Conservation (phyloP, 2,888 invertebrate genomes). For the Onthophagus sagittarius region DNA sequence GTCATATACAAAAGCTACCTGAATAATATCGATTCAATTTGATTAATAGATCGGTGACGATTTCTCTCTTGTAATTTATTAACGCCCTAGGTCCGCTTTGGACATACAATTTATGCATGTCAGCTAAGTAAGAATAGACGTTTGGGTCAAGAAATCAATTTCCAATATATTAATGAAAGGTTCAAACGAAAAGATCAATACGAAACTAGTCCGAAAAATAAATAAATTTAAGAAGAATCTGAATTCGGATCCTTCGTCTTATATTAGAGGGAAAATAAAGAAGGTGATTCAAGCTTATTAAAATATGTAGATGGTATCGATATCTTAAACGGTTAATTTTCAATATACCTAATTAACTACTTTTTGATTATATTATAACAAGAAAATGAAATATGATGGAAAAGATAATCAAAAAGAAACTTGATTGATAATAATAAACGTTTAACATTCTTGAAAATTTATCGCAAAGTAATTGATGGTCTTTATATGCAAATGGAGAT, state of each 20-base stretch:
- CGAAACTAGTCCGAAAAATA: too few relatives aligned
- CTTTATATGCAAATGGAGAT: background rate
- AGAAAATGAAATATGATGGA: background rate
- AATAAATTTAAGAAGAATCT: too few relatives aligned
- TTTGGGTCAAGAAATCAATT: background rate
- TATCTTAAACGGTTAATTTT: too few relatives aligned
- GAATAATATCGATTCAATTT: conserved; percentile 22
- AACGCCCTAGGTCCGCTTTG: conserved; percentile 17
- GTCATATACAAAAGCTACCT: background rate
- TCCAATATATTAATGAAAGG: background rate
- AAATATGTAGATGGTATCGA: too few relatives aligned
- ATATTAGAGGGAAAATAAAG: too few relatives aligned
- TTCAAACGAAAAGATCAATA: background rate
- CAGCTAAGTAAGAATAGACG: background rate
- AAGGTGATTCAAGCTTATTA: too few relatives aligned
- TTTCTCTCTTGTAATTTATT: conserved; percentile 20
- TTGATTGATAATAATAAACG: conserved; percentile 1
- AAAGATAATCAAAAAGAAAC: background rate
- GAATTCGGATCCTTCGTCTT: too few relatives aligned
- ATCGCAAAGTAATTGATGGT: background rate
- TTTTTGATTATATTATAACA: too few relatives aligned
- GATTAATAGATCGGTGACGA: conserved; percentile 21
- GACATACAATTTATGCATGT: conserved; percentile 16
- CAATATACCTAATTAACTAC: too few relatives aligned
- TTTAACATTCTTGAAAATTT: background rate